Evolutionary conservation across 2,888 invertebrate species (phyloP).

Genomic region (Leptura quadrifasciata): DNA sequence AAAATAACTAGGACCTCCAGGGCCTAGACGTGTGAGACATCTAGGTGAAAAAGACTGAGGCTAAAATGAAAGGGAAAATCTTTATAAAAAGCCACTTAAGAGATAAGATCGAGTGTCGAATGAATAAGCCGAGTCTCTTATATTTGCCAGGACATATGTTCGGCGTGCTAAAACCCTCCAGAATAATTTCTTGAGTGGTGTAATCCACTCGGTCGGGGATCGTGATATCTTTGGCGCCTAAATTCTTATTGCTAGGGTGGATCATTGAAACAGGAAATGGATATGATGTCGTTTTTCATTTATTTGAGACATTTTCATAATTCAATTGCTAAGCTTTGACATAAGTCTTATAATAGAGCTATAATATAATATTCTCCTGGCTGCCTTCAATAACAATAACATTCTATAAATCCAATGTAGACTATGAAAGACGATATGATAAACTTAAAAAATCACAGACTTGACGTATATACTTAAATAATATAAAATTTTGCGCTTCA

Average conservation of each 20-base stretch:
- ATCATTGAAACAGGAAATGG: conserved; percentile 40
- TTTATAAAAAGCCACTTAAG: conserved; percentile 62
- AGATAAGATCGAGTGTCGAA: conserved; percentile 64
- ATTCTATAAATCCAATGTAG: too few relatives aligned
- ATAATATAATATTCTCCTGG: not conserved
- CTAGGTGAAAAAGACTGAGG: conserved; percentile 46
- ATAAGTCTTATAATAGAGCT: not conserved
- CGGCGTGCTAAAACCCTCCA: conserved; percentile 53
- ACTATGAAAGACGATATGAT: too few relatives aligned
- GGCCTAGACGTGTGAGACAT: conserved; percentile 6
- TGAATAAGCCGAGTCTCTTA: conserved; percentile 60
- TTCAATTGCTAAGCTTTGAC: not conserved
- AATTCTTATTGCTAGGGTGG: conserved; percentile 49
- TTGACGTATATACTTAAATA: too few relatives aligned
- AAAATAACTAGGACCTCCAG: not conserved
- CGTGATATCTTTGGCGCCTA: conserved; percentile 53
- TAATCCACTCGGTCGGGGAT: conserved; percentile 54
- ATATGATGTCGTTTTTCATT: conserved; percentile 41
- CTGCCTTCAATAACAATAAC: too few relatives aligned
- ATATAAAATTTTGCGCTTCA: too few relatives aligned
- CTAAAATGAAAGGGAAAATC: conserved; percentile 54
- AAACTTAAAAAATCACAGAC: too few relatives aligned
- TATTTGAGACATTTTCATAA: not conserved
- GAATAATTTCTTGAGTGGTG: conserved; percentile 59
- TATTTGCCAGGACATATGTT: conserved; percentile 60